Evolutionary conservation across 1,140 invertebrate genomes (phyloP).

Genomic region (Drosophila chauvacae): DNA sequence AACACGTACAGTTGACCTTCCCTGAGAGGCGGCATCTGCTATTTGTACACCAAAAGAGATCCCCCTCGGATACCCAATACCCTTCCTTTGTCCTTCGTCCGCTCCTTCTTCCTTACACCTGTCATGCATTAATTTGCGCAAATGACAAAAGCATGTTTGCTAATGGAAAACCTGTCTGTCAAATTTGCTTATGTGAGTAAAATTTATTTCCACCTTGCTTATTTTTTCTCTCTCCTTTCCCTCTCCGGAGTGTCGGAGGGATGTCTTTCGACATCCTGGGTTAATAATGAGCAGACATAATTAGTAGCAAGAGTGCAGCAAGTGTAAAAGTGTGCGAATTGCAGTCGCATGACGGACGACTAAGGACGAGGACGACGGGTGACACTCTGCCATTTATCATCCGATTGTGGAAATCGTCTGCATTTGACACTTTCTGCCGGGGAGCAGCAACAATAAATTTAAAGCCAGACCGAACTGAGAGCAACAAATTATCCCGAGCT

Average conservation of each 20-base stretch:
- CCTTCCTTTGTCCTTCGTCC: neutral
- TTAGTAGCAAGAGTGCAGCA: slow-evolving; percentile 54
- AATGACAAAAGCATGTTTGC: slow-evolving; percentile 81
- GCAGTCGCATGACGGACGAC: slow-evolving; percentile 22
- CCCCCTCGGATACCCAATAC: neutral
- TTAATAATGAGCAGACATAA: slow-evolving; percentile 77
- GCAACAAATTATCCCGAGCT: slow-evolving; percentile 56
- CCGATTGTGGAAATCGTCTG: slow-evolving; percentile 62
- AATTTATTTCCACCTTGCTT: slow-evolving; percentile 68
- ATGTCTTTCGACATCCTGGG: slow-evolving; percentile 52
- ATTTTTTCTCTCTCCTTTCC: slow-evolving; percentile 6
- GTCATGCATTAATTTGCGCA: slow-evolving; percentile 73
- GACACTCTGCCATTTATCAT: slow-evolving; percentile 43
- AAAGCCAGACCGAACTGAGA: slow-evolving; percentile 66
- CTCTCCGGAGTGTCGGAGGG: slow-evolving; percentile 7
- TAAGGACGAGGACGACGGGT: neutral
- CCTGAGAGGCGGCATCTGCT: slow-evolving; percentile 33
- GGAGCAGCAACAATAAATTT: slow-evolving; percentile 66
- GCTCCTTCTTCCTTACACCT: slow-evolving; percentile 3
- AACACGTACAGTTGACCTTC: slow-evolving; percentile 33
- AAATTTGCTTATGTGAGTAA: slow-evolving; percentile 70
- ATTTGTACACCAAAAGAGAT: slow-evolving; percentile 3
- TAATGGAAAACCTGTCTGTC: slow-evolving; percentile 77
- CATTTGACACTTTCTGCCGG: slow-evolving; percentile 64
- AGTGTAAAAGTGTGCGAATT: slow-evolving; percentile 8